Evolutionary conservation across 2,888 invertebrate genomes (phyloP).

Genomic region (Xestia sexstrigata): DNA sequence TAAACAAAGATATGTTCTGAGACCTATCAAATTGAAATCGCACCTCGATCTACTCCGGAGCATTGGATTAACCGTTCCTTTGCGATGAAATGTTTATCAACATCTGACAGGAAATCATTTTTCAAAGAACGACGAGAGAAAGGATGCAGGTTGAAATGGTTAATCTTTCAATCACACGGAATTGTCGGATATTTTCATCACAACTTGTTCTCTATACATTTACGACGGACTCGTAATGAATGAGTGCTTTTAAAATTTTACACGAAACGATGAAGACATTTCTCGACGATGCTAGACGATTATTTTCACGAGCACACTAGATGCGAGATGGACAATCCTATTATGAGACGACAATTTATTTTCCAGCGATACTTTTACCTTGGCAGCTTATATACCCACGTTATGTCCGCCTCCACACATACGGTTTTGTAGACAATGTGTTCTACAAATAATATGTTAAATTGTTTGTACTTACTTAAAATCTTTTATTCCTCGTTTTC

Average conservation of each 20-base stretch:
- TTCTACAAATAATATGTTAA: neutral
- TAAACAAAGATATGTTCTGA: slow-evolving; percentile 27
- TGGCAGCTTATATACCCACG: slow-evolving; percentile 1
- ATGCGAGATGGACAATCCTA: neutral
- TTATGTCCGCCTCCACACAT: neutral
- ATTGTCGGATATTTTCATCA: slow-evolving; percentile 32
- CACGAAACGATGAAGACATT: neutral
- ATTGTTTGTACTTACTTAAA: neutral
- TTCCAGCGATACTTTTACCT: neutral
- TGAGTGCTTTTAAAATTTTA: slow-evolving; percentile 30
- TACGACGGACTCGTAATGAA: slow-evolving; percentile 21
- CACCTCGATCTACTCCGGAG: neutral
- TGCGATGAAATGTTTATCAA: slow-evolving; percentile 48
- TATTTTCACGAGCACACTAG: slow-evolving; percentile 22
- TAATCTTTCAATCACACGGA: slow-evolving; percentile 26
- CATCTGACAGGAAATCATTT: slow-evolving; percentile 46
- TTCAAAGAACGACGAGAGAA: slow-evolving; percentile 34
- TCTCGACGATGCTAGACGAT: neutral
- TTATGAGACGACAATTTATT: slow-evolving; percentile 8
- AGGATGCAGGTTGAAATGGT: slow-evolving; percentile 18
- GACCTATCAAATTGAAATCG: slow-evolving; percentile 29
- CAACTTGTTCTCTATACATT: slow-evolving; percentile 29
- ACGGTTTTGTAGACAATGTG: neutral
- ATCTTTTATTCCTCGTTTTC: neutral
- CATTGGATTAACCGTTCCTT: slow-evolving; percentile 13